These are phyloP conservation scores for Dromius quadrimaculatus DNA, from an alignment of 2,888 invertebrate genomes.

Conservation along the genomic window DNA sequence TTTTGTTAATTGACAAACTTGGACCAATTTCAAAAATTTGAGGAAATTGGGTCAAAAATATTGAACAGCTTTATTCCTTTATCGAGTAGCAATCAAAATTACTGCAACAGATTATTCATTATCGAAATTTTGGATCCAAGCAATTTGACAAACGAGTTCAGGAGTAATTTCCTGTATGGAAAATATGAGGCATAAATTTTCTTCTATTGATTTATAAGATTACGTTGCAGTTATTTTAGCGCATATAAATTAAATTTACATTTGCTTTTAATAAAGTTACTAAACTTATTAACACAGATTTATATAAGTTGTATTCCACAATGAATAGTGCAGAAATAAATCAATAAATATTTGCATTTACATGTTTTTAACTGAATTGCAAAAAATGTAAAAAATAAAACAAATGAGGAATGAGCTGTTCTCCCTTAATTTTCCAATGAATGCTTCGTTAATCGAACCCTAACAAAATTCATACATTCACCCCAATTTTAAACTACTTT, in stretches of 20 bases:
- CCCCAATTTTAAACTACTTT: background rate
- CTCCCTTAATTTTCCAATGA: background rate
- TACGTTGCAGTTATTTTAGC: no score
- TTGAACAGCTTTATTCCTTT: background rate
- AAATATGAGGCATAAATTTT: slow-evolving; percentile 25
- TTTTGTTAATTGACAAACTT: background rate
- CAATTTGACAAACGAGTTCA: slow-evolving; percentile 9
- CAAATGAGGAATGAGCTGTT: background rate
- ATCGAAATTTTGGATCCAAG: slow-evolving; percentile 10
- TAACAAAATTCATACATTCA: background rate
- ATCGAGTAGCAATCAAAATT: no score
- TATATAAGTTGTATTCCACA: background rate
- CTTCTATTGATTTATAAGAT: slow-evolving; percentile 20
- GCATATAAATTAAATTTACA: background rate
- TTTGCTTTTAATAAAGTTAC: background rate
- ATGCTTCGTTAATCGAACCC: background rate
- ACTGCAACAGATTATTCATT: background rate
- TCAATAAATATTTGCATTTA: slow-evolving; percentile 24
- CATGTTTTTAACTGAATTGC: no score
- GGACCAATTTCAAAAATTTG: background rate
- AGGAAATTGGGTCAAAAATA: background rate
- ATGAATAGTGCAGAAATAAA: no score
- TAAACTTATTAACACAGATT: background rate
- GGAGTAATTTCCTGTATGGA: slow-evolving; percentile 6
- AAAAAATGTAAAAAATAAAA: no score